Conservation (phyloP, 1,140 invertebrate genomes). For the Achatina immaculata region DNA sequence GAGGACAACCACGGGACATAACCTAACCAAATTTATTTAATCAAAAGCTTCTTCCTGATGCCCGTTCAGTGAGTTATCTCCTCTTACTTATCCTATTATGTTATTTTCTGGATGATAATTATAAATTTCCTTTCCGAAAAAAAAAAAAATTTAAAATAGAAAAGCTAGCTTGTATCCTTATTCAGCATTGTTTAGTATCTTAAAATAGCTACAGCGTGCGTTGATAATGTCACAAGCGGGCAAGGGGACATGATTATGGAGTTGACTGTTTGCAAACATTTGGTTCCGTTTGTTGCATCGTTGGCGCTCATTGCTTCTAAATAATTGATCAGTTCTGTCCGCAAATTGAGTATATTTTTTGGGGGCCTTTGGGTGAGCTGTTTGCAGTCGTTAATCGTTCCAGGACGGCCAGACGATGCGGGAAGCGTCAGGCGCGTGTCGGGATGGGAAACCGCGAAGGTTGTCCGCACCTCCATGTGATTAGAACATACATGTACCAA, state of each 20-base stretch:
- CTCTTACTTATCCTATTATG: neutral
- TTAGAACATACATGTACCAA: neutral
- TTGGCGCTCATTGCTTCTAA: neutral
- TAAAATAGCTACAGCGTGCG: neutral
- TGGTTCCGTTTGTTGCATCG: neutral
- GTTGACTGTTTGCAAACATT: neutral
- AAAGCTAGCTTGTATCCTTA: neutral
- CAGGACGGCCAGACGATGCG: neutral
- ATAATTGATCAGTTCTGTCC: neutral
- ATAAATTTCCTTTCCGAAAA: constrained; percentile 6
- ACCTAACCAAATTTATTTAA: neutral
- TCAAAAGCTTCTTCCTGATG: neutral
- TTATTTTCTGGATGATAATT: constrained; percentile 12
- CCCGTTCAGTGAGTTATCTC: neutral
- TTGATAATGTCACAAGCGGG: neutral
- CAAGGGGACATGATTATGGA: constrained; percentile 2
- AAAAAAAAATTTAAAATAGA: constrained; percentile 1
- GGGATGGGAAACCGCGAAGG: neutral
- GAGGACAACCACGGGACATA: neutral
- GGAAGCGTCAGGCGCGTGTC: neutral
- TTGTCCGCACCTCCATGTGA: neutral
- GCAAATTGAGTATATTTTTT: neutral
- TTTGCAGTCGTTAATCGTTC: too few relatives aligned
- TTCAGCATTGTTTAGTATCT: neutral
- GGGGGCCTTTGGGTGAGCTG: too few relatives aligned